phyloP scores from a whole-genome alignment of 2,888 invertebrate genomes.

The Willowsia nigromaculata region DNA sequence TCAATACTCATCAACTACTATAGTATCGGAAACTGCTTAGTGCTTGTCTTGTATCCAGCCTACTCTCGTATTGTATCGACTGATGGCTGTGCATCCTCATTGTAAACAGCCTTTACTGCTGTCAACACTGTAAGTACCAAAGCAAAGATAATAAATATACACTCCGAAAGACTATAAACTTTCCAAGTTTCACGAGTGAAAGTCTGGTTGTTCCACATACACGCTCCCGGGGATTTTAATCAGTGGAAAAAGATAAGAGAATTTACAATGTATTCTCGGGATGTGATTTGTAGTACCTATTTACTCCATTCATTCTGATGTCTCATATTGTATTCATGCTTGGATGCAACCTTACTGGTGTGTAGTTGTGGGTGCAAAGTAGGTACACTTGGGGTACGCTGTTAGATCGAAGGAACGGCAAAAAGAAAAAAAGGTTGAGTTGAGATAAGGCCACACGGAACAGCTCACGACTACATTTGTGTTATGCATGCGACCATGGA shows the following conservation, averaged over 20 bases:
- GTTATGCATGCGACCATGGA: neutral
- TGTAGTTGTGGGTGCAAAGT: neutral
- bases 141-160: no score
- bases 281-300: constrained; percentile 55
- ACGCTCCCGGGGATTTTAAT: constrained; percentile 45
- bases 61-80: no score
- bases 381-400: neutral
- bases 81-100: no score
- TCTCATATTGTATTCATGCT: constrained; percentile 41
- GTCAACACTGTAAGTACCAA: no score
- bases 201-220: neutral
- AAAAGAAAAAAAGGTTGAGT: neutral
- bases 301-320: constrained; percentile 32
- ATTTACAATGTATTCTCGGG: constrained; percentile 26
- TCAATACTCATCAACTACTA: no score
- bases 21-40: no score
- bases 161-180: no score
- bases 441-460: constrained; percentile 3
- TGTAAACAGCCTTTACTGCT: no score
- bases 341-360: neutral
- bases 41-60: no score
- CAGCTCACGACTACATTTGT: neutral
- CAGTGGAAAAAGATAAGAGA: constrained; percentile 46
- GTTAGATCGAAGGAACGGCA: neutral
- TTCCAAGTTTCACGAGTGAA: neutral